Evolutionary conservation across 2,888 invertebrate genomes (phyloP).

Genomic region (Norana najaformis): DNA sequence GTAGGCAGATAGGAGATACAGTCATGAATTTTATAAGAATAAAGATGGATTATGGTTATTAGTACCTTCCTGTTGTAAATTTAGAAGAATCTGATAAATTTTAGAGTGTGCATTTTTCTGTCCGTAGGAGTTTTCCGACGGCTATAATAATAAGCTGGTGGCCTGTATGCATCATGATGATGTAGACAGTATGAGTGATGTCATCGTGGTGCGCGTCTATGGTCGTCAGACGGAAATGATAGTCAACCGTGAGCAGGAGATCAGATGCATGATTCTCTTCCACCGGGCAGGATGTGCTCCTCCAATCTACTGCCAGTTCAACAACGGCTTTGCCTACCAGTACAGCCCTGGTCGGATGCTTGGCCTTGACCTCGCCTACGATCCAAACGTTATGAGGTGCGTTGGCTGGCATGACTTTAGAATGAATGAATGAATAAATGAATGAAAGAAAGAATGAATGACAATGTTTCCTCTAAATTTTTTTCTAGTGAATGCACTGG

Average conservation of each 20-base stretch:
- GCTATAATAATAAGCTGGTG: slow-evolving; percentile 9
- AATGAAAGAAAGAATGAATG: not conserved
- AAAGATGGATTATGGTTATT: too few relatives aligned
- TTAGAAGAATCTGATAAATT: too few relatives aligned
- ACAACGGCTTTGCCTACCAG: slow-evolving; percentile 1
- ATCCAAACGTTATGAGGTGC: not conserved
- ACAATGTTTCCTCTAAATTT: too few relatives aligned
- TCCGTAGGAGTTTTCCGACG: not conserved
- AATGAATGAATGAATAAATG: not conserved
- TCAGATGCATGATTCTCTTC: not conserved
- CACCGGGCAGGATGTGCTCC: not conserved
- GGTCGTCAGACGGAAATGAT: not conserved
- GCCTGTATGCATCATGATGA: not conserved
- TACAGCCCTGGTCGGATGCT: not conserved
- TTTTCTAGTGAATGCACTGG: too few relatives aligned
- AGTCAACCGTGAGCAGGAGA: not conserved
- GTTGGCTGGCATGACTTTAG: not conserved
- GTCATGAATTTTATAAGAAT: too few relatives aligned
- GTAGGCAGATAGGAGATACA: too few relatives aligned
- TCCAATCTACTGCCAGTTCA: not conserved
- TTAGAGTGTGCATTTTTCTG: not conserved
- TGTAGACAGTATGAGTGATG: not conserved
- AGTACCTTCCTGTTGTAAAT: too few relatives aligned
- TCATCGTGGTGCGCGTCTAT: slow-evolving; percentile 18
- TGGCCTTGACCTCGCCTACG: slow-evolving; percentile 17